A percentile compares a stretch with the other conserved stretches of the same genome.
These are phyloP conservation scores for Condylostylus longicornis DNA, from an alignment of 1,140 invertebrate species.

Conservation along the genomic window DNA sequence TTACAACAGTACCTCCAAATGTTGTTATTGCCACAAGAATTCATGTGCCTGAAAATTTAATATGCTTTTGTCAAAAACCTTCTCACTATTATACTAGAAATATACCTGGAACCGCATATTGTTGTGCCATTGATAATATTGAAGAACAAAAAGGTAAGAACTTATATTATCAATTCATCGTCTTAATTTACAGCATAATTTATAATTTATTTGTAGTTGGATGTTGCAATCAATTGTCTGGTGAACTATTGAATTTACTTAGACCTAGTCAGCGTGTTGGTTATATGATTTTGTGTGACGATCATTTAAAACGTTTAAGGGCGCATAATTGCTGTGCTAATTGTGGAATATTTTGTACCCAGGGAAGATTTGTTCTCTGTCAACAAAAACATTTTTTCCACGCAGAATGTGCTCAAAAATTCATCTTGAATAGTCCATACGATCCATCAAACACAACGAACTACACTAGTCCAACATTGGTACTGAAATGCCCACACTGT, in stretches of 20 bases:
- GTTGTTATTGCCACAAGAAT: too few species aligned
- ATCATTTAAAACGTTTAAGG: constrained; percentile 59
- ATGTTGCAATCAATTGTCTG: constrained; percentile 50
- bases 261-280: constrained; percentile 65
- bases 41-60: constrained; percentile 10
- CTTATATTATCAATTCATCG: too few species aligned
- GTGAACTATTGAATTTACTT: constrained; percentile 42
- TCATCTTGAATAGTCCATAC: constrained; percentile 25
- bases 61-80: constrained; percentile 26
- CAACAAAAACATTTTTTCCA: constrained; percentile 31
- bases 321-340: constrained; percentile 79
- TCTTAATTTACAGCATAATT: too few species aligned
- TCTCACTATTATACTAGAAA: constrained; percentile 28
- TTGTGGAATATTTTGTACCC: constrained; percentile 82
- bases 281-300: constrained; percentile 68
- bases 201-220: too few species aligned
- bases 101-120: constrained; percentile 30
- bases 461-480: constrained; percentile 22
- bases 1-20: too few species aligned
- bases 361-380: constrained; percentile 35
- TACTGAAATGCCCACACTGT: constrained; percentile 59
- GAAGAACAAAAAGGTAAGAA: constrained; percentile 57
- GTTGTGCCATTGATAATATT: constrained; percentile 59
- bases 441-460: constrained; percentile 35
- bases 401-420: constrained; percentile 27